Conservation (phyloP, 2,888 invertebrate genomes). For the Nemotelus pantherinus region DNA sequence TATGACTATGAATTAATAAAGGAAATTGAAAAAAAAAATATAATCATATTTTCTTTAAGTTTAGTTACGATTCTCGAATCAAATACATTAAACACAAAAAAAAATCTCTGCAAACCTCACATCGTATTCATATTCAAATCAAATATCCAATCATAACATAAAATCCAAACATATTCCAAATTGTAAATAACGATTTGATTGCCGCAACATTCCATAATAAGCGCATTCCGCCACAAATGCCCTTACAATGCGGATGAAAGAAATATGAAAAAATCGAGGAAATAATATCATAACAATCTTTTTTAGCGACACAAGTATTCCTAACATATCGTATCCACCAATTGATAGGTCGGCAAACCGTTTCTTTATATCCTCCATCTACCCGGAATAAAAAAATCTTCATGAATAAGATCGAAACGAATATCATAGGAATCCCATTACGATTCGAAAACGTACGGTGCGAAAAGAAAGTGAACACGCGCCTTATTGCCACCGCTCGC, state of each 20-base stretch:
- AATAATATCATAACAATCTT: conserved; percentile 34
- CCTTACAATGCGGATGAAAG: not conserved
- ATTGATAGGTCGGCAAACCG: not conserved
- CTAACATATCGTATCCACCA: not conserved
- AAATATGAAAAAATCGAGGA: not conserved
- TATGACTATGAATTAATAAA: too few species aligned
- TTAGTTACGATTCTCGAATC: too few species aligned
- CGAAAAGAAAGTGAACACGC: not conserved
- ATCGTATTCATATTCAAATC: not conserved
- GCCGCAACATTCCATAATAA: conserved; percentile 26
- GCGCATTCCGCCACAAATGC: not conserved
- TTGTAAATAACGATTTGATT: conserved; percentile 40
- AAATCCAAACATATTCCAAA: conserved; percentile 23
- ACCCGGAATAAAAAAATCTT: conserved; percentile 9
- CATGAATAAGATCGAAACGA: conserved; percentile 36
- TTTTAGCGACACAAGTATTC: conserved; percentile 27
- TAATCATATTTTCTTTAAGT: too few species aligned
- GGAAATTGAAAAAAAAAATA: too few species aligned
- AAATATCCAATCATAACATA: conserved; percentile 6
- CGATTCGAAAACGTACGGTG: conserved; percentile 20
- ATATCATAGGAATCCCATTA: conserved; percentile 41
- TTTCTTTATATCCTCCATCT: not conserved
- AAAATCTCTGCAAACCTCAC: not conserved
- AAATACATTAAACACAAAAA: not conserved
- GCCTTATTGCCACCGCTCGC: not conserved